Conservation (phyloP, 2,797 vertebrate species). For the Crocidura indochinensis region DNA sequence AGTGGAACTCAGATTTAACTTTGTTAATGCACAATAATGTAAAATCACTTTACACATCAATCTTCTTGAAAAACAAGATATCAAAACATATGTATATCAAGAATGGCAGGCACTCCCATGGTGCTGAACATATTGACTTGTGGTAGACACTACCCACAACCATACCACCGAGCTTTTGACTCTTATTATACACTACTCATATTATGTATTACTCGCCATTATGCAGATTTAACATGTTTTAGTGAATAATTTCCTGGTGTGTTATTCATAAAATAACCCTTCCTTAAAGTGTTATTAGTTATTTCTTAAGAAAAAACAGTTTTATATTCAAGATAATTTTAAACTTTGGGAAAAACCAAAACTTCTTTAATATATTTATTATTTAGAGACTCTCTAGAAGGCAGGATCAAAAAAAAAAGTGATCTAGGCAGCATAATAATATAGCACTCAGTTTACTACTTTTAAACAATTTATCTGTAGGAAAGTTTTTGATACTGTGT, state of each 20-base stretch:
- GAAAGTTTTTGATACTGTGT: too few species aligned
- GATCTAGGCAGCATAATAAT: too few species aligned
- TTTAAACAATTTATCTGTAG: too few species aligned
- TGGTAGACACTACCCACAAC: conserved; percentile 34
- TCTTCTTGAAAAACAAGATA: conserved; percentile 61
- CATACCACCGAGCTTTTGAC: conserved; percentile 57
- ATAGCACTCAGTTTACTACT: too few species aligned
- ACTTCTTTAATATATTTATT: background rate
- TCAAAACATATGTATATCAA: conserved; percentile 60
- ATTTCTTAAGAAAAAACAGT: background rate
- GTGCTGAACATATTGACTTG: conserved; percentile 41
- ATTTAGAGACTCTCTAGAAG: background rate
- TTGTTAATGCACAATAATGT: conserved; percentile 35
- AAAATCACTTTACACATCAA: conserved; percentile 65
- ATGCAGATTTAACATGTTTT: background rate
- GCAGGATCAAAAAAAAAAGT: background rate
- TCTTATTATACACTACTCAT: conserved; percentile 24
- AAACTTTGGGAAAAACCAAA: background rate
- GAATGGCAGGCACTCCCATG: background rate
- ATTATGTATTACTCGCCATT: background rate
- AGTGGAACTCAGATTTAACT: conserved; percentile 56
- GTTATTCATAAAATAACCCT: background rate
- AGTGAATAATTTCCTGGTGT: background rate
- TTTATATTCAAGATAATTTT: background rate
- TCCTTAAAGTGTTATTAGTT: background rate